Base-by-base conservation (phyloP, 2,113 vertebrate genomes). In the Strix uralensis region DNA sequence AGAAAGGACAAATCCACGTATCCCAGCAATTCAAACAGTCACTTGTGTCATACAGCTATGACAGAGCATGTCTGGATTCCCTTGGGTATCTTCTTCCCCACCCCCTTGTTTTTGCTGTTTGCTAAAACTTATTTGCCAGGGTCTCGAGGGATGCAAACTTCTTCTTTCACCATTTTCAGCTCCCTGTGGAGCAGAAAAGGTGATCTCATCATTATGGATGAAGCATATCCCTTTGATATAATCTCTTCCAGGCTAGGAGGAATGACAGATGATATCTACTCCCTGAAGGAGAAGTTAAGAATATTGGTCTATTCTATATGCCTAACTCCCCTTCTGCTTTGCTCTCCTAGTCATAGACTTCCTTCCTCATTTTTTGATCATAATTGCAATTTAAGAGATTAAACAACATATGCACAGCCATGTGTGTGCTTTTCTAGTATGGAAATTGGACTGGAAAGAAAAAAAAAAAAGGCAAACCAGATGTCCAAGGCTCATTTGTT, bases 311-410 rank as follows among this genome's bases (percentile, higher is more conserved):
- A 11, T 46, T 52, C 91, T 89, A 93, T 46, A 94, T 59, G 95
- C 73, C 69, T 67, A 67, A 74, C 57, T 90, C 25, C 81, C 73
- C 16, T 86, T 51, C 7, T 4, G 40, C 54, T 57, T 89, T 82
- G 55, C 65, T 94, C 69, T 91, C 81, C 77, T 58, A 78, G 92
- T 83, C 83, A 71, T 81, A 89, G 91, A 96, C 94, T 97, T 96
- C 95, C 96, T 94, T 95, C 96, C 89, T 94, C 73, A 91, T 95
- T 95, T 96, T 96, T 97, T 94, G 57, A 96, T 86, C 86, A 62
- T 91, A 96, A 97, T 94, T 95, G 61, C 95, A 96, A 95, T 96
- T 97, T 95, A 94, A 91, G 86, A 92, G 81, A 97, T 96, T 97
- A 97, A 94, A 96, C 92, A 97, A 95, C 95, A 95, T 94, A 96